Conservation (phyloP, 1,140 invertebrate species). For the Drosophila tristis region DNA sequence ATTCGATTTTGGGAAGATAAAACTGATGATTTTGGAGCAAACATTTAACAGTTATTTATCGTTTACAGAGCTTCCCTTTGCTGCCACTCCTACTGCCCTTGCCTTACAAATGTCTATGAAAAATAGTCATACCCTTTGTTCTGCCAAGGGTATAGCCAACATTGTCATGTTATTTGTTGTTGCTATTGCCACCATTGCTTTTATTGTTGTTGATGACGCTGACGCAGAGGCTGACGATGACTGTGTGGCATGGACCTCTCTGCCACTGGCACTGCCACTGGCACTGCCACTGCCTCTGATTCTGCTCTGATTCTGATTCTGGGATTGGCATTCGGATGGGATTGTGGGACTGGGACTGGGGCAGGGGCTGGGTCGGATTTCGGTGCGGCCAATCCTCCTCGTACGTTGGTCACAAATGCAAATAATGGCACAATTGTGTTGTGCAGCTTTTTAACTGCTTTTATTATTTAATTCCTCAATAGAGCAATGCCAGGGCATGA, state of each 20-base stretch:
- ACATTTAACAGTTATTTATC: too few relatives aligned
- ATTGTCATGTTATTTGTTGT: conserved; percentile 55
- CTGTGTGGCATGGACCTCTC: background rate
- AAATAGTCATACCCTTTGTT: too few relatives aligned
- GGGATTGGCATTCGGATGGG: conserved; percentile 5
- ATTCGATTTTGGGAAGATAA: too few relatives aligned
- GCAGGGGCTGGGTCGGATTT: background rate
- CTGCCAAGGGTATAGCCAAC: too few relatives aligned
- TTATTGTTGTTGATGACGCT: conserved; percentile 55
- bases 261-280: conserved; percentile 10
- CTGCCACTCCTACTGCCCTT: too few relatives aligned
- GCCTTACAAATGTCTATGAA: too few relatives aligned
- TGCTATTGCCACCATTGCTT: conserved; percentile 36
- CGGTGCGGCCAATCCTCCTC: conserved; percentile 1
- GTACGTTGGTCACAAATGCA: conserved; percentile 80
- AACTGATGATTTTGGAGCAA: too few relatives aligned
- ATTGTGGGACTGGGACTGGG: background rate
- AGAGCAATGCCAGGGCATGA: conserved; percentile 26
- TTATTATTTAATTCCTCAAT: conserved; percentile 79
- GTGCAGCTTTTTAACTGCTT: conserved; percentile 65
- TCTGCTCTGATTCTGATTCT: conserved; percentile 17
- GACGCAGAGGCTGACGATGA: conserved; percentile 46
- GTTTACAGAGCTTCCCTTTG: too few relatives aligned
- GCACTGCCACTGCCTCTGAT: conserved; percentile 15
- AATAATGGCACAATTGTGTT: conserved; percentile 80